These are phyloP conservation scores for Saccostrea cuccullata DNA, from an alignment of 1,140 invertebrate genomes.

Conservation along the genomic window DNA sequence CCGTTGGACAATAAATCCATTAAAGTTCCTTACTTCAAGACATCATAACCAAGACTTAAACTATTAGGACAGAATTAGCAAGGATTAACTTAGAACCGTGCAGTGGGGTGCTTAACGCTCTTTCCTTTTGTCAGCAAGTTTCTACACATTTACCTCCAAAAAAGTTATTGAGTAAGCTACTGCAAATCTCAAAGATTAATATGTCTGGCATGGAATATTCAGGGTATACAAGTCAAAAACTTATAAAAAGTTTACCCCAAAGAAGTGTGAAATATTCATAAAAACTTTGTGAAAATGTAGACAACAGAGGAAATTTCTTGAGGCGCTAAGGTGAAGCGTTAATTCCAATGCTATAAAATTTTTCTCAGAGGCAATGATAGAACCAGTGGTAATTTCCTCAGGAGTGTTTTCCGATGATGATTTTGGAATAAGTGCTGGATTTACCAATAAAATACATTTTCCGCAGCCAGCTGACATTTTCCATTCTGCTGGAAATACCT, in stretches of 20 bases:
- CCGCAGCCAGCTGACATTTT: background rate
- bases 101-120: background rate
- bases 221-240: background rate
- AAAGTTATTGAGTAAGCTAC: conserved; percentile 6
- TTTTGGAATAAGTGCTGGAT: conserved; percentile 1
- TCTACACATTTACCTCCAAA: conserved; percentile 33
- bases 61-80: conserved; percentile 3
- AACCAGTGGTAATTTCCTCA: background rate
- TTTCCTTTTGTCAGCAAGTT: background rate
- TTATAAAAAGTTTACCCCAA: background rate
- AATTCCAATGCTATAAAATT: background rate
- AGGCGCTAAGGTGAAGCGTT: background rate
- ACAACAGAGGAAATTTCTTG: background rate
- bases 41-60: conserved; percentile 7
- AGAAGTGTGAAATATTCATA: background rate
- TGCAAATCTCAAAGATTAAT: conserved; percentile 7
- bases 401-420: background rate
- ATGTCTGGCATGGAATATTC: background rate
- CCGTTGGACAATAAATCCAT: background rate
- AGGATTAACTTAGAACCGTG: background rate
- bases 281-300: background rate
- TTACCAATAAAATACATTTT: background rate
- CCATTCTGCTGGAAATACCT: background rate
- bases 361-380: background rate
- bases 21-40: conserved; percentile 14